Evolutionary conservation across 2,113 vertebrate species (phyloP).

Genomic region (Uria aalge): DNA sequence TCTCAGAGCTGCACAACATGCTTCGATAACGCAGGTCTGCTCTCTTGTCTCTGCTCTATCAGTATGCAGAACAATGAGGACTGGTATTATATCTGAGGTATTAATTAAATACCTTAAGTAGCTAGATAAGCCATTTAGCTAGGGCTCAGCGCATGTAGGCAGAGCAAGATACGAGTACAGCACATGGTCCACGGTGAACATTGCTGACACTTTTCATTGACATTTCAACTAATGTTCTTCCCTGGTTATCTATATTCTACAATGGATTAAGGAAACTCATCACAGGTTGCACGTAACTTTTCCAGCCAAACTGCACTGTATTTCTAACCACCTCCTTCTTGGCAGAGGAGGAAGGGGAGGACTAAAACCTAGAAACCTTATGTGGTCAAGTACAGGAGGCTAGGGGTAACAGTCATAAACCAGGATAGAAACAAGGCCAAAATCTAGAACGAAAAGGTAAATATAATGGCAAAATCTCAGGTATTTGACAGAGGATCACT

Average conservation of each 20-base stretch:
- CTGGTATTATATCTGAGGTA: background rate
- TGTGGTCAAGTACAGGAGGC: background rate
- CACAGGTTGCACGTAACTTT: background rate
- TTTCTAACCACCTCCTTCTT: background rate
- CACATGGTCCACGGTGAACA: background rate
- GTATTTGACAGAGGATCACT: background rate
- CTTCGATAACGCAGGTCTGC: background rate
- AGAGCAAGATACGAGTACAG: background rate
- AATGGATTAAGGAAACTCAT: background rate
- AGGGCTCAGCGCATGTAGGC: background rate
- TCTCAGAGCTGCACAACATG: background rate
- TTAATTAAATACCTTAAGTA: constrained; percentile 38
- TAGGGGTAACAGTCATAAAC: background rate
- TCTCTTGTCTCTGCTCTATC: background rate
- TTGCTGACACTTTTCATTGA: background rate
- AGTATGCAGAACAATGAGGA: background rate
- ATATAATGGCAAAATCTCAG: background rate
- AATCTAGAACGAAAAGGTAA: background rate
- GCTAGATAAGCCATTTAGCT: background rate
- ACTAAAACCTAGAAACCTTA: background rate
- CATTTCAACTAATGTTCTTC: background rate
- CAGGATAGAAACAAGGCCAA: background rate
- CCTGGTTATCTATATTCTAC: background rate
- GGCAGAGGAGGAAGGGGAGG: background rate
- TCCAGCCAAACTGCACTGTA: background rate